Percentiles rank a stretch among this genome's conserved stretches.
Evolutionary conservation across 2,888 invertebrate species (phyloP).

Genomic region (Leucophenga maculata): DNA sequence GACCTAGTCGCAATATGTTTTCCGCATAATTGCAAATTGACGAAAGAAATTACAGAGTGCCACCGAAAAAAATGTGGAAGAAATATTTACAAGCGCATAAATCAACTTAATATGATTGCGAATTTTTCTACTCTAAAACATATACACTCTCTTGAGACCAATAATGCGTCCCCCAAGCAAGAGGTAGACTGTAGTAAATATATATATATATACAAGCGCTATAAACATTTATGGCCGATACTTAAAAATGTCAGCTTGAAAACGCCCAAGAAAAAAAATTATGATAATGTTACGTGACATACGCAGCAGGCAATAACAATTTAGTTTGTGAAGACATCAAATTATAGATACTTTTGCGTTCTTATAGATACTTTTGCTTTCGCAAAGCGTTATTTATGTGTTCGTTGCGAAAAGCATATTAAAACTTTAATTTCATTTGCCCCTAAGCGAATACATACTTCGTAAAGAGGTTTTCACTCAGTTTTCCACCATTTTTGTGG

Average conservation of each 20-base stretch:
- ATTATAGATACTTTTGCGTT: too few species aligned
- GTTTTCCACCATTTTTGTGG: too few species aligned
- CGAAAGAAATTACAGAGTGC: conserved; percentile 32
- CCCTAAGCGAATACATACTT: too few species aligned
- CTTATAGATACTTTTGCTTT: too few species aligned
- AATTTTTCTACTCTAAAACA: conserved; percentile 44
- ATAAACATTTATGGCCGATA: conserved; percentile 65
- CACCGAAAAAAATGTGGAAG: conserved; percentile 40
- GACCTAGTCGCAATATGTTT: conserved; percentile 39
- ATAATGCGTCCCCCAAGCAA: too few species aligned
- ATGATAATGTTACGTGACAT: conserved; percentile 65
- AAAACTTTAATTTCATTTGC: too few species aligned
- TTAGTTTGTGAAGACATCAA: conserved; percentile 52
- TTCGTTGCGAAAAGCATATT: too few species aligned
- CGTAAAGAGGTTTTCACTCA: too few species aligned
- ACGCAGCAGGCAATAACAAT: conserved; percentile 67
- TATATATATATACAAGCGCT: conserved; percentile 49
- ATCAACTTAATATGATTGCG: conserved; percentile 57
- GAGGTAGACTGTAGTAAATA: conserved; percentile 31
- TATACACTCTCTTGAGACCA: too few species aligned
- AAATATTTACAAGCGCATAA: conserved; percentile 51
- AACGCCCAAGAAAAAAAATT: conserved; percentile 47
- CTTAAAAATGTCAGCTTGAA: conserved; percentile 60
- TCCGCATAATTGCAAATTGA: conserved; percentile 45
- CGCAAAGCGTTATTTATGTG: too few species aligned